phyloP scores from a whole-genome alignment of 2,797 vertebrate genomes.

The Momotus momota region DNA sequence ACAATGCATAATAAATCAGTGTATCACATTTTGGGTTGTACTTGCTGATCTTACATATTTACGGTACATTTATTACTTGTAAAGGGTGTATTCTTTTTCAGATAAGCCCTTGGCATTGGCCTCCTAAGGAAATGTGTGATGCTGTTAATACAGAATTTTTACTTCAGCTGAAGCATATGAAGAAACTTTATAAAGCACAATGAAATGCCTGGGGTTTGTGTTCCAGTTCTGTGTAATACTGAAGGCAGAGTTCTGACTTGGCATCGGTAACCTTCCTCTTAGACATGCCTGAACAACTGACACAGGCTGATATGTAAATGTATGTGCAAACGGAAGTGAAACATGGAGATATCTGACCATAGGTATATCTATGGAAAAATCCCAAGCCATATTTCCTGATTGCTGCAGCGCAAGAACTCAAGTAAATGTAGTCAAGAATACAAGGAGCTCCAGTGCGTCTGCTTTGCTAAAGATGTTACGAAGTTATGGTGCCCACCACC shows the following conservation, averaged over 20 bases:
- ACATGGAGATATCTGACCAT: neutral
- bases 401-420: rapidly evolving
- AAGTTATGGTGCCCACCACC: neutral
- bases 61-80: neutral
- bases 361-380: neutral
- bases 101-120: neutral
- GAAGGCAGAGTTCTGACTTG: neutral
- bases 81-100: neutral
- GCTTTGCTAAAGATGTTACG: neutral
- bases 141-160: neutral
- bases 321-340: neutral
- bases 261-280: neutral
- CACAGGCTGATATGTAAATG: rapidly evolving
- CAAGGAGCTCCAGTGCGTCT: neutral
- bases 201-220: neutral
- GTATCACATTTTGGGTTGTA: neutral
- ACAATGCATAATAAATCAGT: neutral
- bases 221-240: neutral
- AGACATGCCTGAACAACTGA: neutral
- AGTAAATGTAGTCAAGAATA: neutral
- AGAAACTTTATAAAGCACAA: neutral
- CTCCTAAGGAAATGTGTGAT: neutral
- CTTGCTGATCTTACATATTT: neutral
- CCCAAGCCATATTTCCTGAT: neutral
- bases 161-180: neutral